A percentile compares a stretch with the other conserved stretches of the same genome.
phyloP scores from a whole-genome alignment of 1,140 invertebrate genomes.

The Archivesica marissinica region DNA sequence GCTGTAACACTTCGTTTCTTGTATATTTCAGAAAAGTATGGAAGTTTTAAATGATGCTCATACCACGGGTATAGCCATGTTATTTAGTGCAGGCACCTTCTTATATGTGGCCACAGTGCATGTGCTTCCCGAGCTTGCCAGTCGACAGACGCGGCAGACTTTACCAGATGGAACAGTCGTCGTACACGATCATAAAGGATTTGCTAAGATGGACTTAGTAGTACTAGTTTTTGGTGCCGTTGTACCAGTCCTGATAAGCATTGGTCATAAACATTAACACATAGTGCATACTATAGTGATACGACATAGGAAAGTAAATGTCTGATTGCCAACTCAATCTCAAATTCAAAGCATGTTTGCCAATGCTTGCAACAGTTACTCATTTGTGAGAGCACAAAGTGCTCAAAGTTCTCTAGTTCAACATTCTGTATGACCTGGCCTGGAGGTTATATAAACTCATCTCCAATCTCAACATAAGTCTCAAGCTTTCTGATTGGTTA shows the following conservation, averaged over 20 bases:
- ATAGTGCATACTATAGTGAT: background rate
- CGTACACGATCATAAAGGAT: conserved; percentile 85
- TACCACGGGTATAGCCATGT: conserved; percentile 97
- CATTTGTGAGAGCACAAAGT: too few species aligned
- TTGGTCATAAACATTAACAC: conserved; percentile 93
- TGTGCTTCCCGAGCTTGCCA: conserved; percentile 95
- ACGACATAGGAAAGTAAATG: too few species aligned
- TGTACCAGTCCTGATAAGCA: conserved; percentile 93
- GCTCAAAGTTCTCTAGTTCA: too few species aligned
- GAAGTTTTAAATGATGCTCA: conserved; percentile 90
- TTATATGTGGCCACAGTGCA: conserved; percentile 99
- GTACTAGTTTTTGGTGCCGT: conserved; percentile 93
- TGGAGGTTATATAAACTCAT: too few species aligned
- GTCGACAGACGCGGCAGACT: conserved; percentile 74
- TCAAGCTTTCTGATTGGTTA: too few species aligned
- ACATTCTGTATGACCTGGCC: too few species aligned
- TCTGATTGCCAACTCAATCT: too few species aligned
- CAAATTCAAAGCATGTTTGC: too few species aligned
- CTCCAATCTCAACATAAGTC: too few species aligned
- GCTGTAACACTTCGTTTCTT: background rate
- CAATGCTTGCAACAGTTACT: too few species aligned
- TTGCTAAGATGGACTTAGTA: conserved; percentile 91
- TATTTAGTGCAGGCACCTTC: conserved; percentile 99
- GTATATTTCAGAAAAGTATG: conserved; percentile 82
- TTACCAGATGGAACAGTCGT: conserved; percentile 85